Conservation (phyloP, 2,113 vertebrate species). For the Paramormyrops kingsleyae region DNA sequence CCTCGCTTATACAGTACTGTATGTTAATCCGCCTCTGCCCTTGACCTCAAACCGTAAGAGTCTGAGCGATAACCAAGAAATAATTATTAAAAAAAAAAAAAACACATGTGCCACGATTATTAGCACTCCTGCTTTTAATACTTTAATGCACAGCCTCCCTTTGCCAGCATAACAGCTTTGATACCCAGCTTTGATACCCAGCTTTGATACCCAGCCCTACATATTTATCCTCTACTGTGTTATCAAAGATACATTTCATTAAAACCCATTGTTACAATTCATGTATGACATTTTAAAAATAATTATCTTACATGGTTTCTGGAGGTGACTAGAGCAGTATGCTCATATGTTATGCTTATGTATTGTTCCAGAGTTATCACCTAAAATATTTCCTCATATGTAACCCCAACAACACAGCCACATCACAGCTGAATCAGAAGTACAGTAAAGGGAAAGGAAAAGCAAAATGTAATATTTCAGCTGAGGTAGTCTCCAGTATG, state of each 20-base stretch:
- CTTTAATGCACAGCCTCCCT: too few species aligned
- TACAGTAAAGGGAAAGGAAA: not conserved
- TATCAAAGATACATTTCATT: not conserved
- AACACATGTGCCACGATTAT: too few species aligned
- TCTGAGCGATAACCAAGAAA: too few species aligned
- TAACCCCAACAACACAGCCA: not conserved
- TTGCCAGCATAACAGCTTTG: too few species aligned
- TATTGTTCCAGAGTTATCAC: not conserved
- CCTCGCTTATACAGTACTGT: not conserved
- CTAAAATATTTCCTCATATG: not conserved
- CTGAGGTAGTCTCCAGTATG: not conserved
- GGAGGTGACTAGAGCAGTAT: not conserved
- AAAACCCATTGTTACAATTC: not conserved
- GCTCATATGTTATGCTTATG: not conserved
- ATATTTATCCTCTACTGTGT: not conserved
- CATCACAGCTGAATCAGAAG: not conserved
- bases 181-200: too few species aligned
- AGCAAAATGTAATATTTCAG: not conserved
- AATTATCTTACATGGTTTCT: not conserved
- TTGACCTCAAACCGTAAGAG: too few species aligned
- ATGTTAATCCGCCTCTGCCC: not conserved
- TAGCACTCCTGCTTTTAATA: too few species aligned
- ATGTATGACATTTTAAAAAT: not conserved
- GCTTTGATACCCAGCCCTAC: not conserved
- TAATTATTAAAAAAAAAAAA: too few species aligned